phyloP scores from a whole-genome alignment of 1,140 invertebrate genomes.

The Anadara kagoshimensis region DNA sequence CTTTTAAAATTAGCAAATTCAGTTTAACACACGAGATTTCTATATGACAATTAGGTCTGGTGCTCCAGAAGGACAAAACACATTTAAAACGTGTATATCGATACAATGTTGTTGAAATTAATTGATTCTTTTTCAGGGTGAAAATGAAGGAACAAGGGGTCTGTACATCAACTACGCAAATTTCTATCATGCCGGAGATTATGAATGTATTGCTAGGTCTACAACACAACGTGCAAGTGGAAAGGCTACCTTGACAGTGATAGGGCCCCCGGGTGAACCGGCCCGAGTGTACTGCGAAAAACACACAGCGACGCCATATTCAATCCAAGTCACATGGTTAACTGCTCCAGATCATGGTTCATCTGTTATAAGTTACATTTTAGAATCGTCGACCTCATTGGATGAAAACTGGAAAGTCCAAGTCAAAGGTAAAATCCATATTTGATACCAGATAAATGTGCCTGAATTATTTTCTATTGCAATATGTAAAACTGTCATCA shows the following conservation, averaged over 20 bases:
- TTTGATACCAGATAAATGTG: no score
- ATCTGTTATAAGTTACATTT: conserved; percentile 29
- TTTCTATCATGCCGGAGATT: conserved; percentile 62
- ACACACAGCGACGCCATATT: conserved; percentile 83
- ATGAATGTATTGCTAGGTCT: conserved; percentile 87
- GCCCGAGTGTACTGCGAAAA: conserved; percentile 76
- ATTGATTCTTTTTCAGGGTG: conserved; percentile 40
- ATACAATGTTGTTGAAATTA: not conserved
- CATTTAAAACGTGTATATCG: not conserved
- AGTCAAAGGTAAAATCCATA: no score
- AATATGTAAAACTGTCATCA: no score
- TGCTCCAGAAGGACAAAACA: not conserved
- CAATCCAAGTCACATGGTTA: conserved; percentile 67
- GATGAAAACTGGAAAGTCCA: conserved; percentile 26
- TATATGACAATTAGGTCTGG: no score
- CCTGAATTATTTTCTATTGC: no score
- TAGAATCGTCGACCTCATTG: conserved; percentile 33
- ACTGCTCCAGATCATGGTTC: conserved; percentile 30
- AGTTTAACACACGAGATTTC: no score
- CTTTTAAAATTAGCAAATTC: no score
- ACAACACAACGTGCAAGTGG: conserved; percentile 85
- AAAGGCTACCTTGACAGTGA: conserved; percentile 86
- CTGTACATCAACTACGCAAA: conserved; percentile 65
- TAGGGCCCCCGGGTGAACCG: conserved; percentile 73
- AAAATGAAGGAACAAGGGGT: conserved; percentile 48